Percentiles rank a stretch among this genome's conserved stretches.
These are phyloP conservation scores for Drosophila merina DNA, from an alignment of 2,888 invertebrate genomes.

Conservation along the genomic window DNA sequence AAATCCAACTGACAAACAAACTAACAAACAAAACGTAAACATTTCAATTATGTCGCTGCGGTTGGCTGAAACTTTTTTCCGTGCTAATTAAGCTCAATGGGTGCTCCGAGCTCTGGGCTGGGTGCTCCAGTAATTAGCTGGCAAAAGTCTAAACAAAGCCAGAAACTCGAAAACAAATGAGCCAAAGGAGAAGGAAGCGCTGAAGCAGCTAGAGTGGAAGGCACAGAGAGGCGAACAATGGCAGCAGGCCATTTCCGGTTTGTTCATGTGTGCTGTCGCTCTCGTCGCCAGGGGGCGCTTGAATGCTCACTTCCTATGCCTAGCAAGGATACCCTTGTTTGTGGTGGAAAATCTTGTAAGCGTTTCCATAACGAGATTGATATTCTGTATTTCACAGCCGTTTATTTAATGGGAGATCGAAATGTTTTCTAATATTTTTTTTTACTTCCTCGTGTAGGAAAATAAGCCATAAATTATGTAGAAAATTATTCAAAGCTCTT, in stretches of 20 bases:
- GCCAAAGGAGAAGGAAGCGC: constrained; percentile 34
- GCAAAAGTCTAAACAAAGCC: constrained; percentile 56
- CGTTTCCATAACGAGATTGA: too few relatives aligned
- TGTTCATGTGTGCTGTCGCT: constrained; percentile 43
- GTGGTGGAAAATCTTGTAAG: too few relatives aligned
- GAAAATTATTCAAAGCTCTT: too few relatives aligned
- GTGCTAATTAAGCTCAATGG: constrained; percentile 63
- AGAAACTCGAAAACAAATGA: constrained; percentile 63
- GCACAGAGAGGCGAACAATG: constrained; percentile 43
- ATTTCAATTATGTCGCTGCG: constrained; percentile 69
- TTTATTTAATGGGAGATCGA: too few relatives aligned
- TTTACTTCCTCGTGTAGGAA: too few relatives aligned
- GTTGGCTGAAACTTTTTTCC: constrained; percentile 50
- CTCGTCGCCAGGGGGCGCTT: constrained; percentile 44
- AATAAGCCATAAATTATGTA: too few relatives aligned
- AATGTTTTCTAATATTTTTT: too few relatives aligned
- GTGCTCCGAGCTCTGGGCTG: constrained; percentile 22
- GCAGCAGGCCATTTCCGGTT: constrained; percentile 65
- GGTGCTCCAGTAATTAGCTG: constrained; percentile 60
- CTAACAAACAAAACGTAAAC: constrained; percentile 58
- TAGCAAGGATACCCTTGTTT: not conserved
- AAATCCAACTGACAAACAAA: constrained; percentile 11
- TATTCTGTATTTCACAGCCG: too few relatives aligned
- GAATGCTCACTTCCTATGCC: constrained; percentile 24
- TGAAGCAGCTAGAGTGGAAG: not conserved